These are phyloP conservation scores for Pseudococcus longispinus DNA, from an alignment of 2,888 invertebrate genomes.

Conservation along the genomic window DNA sequence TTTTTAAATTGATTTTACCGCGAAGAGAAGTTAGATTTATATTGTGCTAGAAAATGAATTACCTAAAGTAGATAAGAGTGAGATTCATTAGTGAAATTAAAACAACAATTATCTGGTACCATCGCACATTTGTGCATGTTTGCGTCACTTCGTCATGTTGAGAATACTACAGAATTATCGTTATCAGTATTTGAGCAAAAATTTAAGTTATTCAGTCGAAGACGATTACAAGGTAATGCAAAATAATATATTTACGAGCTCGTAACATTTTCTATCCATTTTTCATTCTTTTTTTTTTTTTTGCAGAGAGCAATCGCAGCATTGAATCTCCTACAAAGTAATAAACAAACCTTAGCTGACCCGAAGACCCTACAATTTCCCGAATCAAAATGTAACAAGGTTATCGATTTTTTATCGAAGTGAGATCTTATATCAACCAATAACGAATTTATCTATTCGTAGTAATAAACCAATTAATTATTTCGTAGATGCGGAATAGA, in stretches of 20 bases:
- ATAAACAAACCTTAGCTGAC: conserved; percentile 1
- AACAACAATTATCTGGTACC: not conserved
- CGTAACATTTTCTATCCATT: not conserved
- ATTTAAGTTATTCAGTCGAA: not conserved
- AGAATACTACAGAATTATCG: conserved; percentile 15
- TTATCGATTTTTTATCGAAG: conserved; percentile 22
- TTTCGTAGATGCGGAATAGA: conserved; percentile 58
- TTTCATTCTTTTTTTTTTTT: not conserved
- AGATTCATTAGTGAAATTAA: not conserved
- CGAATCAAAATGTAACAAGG: conserved; percentile 19
- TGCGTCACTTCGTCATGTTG: not conserved
- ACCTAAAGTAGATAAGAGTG: too few relatives aligned
- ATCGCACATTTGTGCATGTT: not conserved
- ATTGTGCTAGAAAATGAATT: not conserved
- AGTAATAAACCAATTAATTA: not conserved
- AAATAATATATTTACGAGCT: not conserved
- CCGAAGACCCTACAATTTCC: conserved; percentile 11
- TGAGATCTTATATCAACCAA: not conserved
- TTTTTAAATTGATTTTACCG: not conserved
- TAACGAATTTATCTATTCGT: not conserved
- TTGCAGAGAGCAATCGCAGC: conserved; percentile 31
- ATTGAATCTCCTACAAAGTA: conserved; percentile 44
- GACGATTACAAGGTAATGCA: conserved; percentile 30
- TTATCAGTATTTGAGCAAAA: conserved; percentile 2
- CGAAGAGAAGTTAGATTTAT: not conserved